These are phyloP conservation scores for Phyto melanocephala DNA, from an alignment of 2,888 invertebrate species.

Conservation along the genomic window DNA sequence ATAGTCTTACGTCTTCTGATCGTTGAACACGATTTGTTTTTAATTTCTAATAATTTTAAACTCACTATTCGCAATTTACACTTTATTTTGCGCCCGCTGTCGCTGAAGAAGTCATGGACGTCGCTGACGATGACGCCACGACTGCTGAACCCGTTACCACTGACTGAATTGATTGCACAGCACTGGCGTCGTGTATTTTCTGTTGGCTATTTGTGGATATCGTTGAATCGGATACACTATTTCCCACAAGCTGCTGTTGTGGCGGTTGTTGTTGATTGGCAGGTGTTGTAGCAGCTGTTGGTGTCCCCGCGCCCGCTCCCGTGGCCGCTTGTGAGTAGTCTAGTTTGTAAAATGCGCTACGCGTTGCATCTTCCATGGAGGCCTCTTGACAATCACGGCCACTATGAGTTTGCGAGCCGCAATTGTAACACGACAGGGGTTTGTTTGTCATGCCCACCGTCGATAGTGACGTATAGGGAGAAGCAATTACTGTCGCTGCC, in stretches of 20 bases:
- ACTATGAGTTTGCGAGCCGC: constrained; percentile 90
- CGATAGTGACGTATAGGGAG: constrained; percentile 73
- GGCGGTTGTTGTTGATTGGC: constrained; percentile 56
- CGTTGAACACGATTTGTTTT: constrained; percentile 52
- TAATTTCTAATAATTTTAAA: constrained; percentile 41
- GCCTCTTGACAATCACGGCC: constrained; percentile 93
- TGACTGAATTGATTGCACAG: constrained; percentile 61
- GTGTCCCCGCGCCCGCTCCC: constrained; percentile 64
- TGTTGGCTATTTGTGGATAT: constrained; percentile 65
- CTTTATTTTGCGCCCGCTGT: constrained; percentile 60
- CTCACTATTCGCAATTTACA: constrained; percentile 48
- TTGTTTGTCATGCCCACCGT: constrained; percentile 66
- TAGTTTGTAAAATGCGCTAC: constrained; percentile 84
- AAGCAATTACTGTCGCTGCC: constrained; percentile 70
- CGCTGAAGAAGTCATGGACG: constrained; percentile 65
- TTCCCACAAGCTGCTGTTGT: constrained; percentile 43
- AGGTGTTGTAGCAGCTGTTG: constrained; percentile 58
- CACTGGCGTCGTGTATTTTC: constrained; percentile 57
- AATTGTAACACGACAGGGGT: constrained; percentile 90
- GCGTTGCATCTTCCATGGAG: constrained; percentile 94
- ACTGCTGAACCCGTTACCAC: constrained; percentile 65
- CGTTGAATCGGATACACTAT: constrained; percentile 51
- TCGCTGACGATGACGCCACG: constrained; percentile 65
- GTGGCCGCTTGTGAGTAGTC: constrained; percentile 80
- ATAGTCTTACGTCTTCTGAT: constrained; percentile 63